phyloP scores from a whole-genome alignment of 2,113 vertebrate species.

The Ochotona princeps region DNA sequence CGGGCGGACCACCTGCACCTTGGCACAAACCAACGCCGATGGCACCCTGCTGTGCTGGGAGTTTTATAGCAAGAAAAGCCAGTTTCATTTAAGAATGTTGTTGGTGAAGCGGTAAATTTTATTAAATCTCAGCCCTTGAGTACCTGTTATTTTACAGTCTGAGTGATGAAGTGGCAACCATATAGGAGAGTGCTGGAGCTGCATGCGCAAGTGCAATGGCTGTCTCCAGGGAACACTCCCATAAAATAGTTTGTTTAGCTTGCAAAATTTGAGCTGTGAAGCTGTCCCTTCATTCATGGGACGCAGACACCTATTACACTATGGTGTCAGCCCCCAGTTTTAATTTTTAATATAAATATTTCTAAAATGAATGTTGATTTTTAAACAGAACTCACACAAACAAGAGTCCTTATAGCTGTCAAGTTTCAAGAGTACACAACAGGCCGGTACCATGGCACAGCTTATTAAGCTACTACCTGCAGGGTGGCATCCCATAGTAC shows the following conservation, averaged over 20 bases:
- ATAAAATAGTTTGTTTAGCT: not conserved
- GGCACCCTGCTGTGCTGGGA: not conserved
- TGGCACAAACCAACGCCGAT: not conserved
- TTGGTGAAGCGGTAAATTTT: constrained; percentile 10
- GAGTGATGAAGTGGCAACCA: not conserved
- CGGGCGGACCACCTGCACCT: not conserved
- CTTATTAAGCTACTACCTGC: too few relatives aligned
- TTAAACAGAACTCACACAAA: not conserved
- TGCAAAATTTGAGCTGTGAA: not conserved
- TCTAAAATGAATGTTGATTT: not conserved
- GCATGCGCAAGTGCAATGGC: not conserved
- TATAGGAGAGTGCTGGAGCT: not conserved
- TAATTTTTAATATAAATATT: not conserved
- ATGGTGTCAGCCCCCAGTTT: not conserved
- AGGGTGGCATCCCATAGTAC: too few relatives aligned
- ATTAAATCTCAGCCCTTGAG: constrained; percentile 38
- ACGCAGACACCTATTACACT: not conserved
- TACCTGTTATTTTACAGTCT: not conserved
- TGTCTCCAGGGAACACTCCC: not conserved
- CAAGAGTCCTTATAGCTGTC: not conserved
- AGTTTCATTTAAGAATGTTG: constrained; percentile 35
- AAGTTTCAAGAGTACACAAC: constrained; percentile 3
- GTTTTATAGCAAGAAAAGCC: not conserved
- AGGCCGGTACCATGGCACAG: not conserved
- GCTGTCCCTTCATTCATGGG: not conserved